Evolutionary conservation across 2,888 invertebrate species (phyloP).

Genomic region (Choristoneura rosaceana): DNA sequence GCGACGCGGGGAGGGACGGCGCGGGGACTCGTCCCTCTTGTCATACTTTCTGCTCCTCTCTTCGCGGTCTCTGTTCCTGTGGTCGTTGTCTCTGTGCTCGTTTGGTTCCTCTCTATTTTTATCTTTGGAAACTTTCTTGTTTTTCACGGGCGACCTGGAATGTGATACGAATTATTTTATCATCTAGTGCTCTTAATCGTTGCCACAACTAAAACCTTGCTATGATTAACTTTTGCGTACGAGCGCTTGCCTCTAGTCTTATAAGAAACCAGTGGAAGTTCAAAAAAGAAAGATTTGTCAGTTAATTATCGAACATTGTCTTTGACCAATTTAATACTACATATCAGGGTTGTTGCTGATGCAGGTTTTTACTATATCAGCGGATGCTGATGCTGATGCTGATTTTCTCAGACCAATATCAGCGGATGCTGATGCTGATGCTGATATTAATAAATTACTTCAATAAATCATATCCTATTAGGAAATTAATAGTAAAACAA

Average conservation of each 20-base stretch:
- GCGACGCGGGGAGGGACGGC: constrained; percentile 64
- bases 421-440: too few relatives aligned
- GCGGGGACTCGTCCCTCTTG: constrained; percentile 56
- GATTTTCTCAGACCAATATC: too few relatives aligned
- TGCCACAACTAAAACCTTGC: too few relatives aligned
- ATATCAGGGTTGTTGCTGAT: too few relatives aligned
- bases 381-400: too few relatives aligned
- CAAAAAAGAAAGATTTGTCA: neutral
- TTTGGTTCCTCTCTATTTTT: constrained; percentile 66
- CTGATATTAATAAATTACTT: too few relatives aligned
- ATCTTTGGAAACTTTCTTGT: constrained; percentile 58
- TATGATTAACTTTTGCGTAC: too few relatives aligned
- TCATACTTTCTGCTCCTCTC: constrained; percentile 75
- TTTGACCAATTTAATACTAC: neutral
- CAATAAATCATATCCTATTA: too few relatives aligned
- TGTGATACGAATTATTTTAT: neutral
- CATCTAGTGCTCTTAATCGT: neutral
- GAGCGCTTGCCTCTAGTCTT: neutral
- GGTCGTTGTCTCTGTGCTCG: constrained; percentile 66
- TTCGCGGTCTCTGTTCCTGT: constrained; percentile 63
- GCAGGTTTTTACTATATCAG: too few relatives aligned
- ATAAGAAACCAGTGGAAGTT: too few relatives aligned
- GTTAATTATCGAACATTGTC: neutral
- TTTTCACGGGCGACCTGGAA: constrained; percentile 77
- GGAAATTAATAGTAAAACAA: too few relatives aligned